Conservation (phyloP, 2,888 invertebrate genomes). For the Heliconius ismenius region DNA sequence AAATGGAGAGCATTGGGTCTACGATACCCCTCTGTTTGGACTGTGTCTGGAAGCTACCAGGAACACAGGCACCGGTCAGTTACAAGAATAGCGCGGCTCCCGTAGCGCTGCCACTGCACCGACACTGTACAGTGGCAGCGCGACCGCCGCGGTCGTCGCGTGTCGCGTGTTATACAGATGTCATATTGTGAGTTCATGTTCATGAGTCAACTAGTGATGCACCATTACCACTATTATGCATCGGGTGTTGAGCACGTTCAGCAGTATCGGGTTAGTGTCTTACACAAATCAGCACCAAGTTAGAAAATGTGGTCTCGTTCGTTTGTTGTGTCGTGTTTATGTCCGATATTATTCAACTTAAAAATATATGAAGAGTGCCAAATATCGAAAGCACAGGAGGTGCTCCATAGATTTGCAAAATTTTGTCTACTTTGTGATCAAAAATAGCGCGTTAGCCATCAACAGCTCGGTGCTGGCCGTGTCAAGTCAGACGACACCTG, state of each 20-base stretch:
- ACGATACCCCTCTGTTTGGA: conserved; percentile 97
- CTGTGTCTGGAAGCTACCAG: conserved; percentile 90
- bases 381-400: conserved; percentile 79
- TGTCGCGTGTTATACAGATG: conserved; percentile 44
- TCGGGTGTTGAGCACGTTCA: conserved; percentile 47
- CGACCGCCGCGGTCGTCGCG: conserved; percentile 33
- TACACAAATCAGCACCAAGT: conserved; percentile 53
- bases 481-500: conserved; percentile 55
- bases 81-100: conserved; percentile 42
- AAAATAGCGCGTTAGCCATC: conserved; percentile 61
- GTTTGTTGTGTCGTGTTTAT: conserved; percentile 49
- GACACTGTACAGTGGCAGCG: conserved; percentile 37
- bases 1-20: conserved; percentile 99
- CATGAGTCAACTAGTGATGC: conserved; percentile 44
- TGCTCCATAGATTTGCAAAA: conserved; percentile 75
- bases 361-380: conserved; percentile 74
- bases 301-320: conserved; percentile 53
- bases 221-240: conserved; percentile 42
- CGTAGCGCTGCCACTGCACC: conserved; percentile 39
- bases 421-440: conserved; percentile 72
- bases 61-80: conserved; percentile 75
- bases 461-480: conserved; percentile 60
- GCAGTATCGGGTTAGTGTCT: conserved; percentile 51
- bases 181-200: conserved; percentile 43
- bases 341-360: conserved; percentile 60